phyloP scores from a whole-genome alignment of 2,113 vertebrate species.

The Coptodon bakossiorum region DNA sequence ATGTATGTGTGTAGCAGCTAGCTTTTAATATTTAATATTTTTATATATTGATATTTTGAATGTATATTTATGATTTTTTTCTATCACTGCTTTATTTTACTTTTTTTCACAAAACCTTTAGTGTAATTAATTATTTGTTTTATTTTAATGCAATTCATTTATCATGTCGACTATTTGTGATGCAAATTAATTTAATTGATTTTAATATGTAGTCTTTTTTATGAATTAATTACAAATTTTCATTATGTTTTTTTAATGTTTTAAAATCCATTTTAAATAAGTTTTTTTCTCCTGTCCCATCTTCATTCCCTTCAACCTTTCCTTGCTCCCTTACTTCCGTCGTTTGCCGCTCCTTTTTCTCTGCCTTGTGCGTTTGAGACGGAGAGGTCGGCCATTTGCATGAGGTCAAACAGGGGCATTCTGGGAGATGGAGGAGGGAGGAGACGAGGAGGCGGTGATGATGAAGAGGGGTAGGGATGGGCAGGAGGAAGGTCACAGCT shows the following conservation, averaged over 20 bases:
- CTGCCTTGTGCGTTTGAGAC: constrained; percentile 71
- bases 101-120: not conserved
- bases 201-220: not conserved
- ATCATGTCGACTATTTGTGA: not conserved
- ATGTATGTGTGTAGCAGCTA: not conserved
- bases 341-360: not conserved
- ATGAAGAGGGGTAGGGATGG: constrained; percentile 72
- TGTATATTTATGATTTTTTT: not conserved
- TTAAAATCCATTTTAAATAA: not conserved
- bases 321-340: not conserved
- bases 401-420: constrained; percentile 76
- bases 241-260: no score
- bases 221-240: not conserved
- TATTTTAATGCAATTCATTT: not conserved
- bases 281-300: not conserved
- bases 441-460: constrained; percentile 37
- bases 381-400: constrained; percentile 82
- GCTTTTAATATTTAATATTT: not conserved
- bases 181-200: not conserved
- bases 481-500: constrained; percentile 83
- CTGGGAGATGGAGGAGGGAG: constrained; percentile 37
- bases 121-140: not conserved
- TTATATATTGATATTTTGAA: not conserved
- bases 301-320: not conserved
- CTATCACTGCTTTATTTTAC: not conserved